Evolutionary conservation across 2,113 vertebrate species (phyloP).

Genomic region (Butastur rufipennis): DNA sequence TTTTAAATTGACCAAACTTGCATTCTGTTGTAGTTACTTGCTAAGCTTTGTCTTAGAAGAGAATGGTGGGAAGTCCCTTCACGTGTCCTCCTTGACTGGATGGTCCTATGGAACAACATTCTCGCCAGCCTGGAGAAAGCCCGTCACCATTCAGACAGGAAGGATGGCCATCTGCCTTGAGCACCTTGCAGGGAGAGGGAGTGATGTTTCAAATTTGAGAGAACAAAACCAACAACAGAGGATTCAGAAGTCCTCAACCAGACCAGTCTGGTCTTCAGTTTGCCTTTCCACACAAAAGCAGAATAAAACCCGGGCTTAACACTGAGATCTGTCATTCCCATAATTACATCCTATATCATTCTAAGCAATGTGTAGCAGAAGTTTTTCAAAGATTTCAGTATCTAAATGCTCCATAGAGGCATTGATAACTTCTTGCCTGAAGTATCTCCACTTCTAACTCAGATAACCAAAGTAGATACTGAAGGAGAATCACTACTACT

Average conservation of each 20-base stretch:
- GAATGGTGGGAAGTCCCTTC: constrained; percentile 27
- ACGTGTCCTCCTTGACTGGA: constrained; percentile 44
- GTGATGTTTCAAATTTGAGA: background rate
- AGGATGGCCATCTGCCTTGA: constrained; percentile 40
- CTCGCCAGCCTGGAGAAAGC: constrained; percentile 24
- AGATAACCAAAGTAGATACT: background rate
- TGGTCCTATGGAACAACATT: constrained; percentile 18
- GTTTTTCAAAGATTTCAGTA: constrained; percentile 53
- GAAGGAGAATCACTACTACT: constrained; percentile 17
- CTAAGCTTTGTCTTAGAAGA: constrained; percentile 39
- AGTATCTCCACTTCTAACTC: background rate
- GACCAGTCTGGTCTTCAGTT: constrained; percentile 2
- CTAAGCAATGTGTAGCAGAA: background rate
- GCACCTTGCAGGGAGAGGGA: constrained; percentile 25
- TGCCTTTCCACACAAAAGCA: constrained; percentile 39
- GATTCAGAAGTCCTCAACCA: background rate
- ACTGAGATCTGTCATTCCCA: background rate
- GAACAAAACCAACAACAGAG: constrained; percentile 33
- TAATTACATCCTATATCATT: background rate
- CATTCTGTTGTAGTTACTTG: constrained; percentile 26
- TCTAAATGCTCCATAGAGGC: background rate
- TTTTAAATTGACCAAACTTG: constrained; percentile 75
- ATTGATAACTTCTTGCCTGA: background rate
- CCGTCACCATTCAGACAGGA: constrained; percentile 51
- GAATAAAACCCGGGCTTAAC: constrained; percentile 6